Conservation (phyloP, 2,888 invertebrate species). For the Masnerella sp. region DNA sequence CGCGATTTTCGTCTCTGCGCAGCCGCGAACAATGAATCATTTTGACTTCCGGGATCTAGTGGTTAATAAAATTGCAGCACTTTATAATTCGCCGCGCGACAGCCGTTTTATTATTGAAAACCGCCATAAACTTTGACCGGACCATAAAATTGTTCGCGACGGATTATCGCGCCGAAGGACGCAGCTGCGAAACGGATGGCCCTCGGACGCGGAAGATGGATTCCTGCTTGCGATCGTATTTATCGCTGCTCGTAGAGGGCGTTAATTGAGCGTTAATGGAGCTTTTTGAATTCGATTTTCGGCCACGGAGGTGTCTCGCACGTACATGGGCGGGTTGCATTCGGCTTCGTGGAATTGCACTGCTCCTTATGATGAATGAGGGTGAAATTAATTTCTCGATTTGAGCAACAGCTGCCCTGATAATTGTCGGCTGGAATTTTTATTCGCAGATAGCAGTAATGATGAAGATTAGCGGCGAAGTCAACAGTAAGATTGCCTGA, state of each 20-base stretch:
- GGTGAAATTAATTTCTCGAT: conserved; percentile 41
- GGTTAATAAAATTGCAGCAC: conserved; percentile 67
- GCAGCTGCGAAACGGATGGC: conserved; percentile 48
- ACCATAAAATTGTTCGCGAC: conserved; percentile 26
- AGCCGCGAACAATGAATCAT: conserved; percentile 64
- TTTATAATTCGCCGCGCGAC: conserved; percentile 59
- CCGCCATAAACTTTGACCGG: conserved; percentile 62
- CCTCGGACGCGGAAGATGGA: conserved; percentile 36
- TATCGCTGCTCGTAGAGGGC: conserved; percentile 16
- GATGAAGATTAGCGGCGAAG: conserved; percentile 3
- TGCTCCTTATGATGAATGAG: conserved; percentile 10
- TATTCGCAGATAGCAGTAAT: conserved; percentile 16
- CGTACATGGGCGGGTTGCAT: conserved; percentile 13
- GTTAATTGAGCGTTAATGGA: conserved; percentile 36
- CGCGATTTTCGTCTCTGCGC: conserved; percentile 52
- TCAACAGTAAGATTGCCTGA: background rate
- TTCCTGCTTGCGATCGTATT: conserved; percentile 25
- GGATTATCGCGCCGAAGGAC: conserved; percentile 47
- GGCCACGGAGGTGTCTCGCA: conserved; percentile 7
- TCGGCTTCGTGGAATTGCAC: background rate
- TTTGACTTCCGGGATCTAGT: conserved; percentile 69
- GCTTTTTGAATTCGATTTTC: conserved; percentile 18
- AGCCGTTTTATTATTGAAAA: conserved; percentile 66
- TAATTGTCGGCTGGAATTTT: conserved; percentile 26
- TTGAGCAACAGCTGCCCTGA: conserved; percentile 29